Conservation (phyloP, 1,140 invertebrate species). For the Holcopasites calliopsidis region DNA sequence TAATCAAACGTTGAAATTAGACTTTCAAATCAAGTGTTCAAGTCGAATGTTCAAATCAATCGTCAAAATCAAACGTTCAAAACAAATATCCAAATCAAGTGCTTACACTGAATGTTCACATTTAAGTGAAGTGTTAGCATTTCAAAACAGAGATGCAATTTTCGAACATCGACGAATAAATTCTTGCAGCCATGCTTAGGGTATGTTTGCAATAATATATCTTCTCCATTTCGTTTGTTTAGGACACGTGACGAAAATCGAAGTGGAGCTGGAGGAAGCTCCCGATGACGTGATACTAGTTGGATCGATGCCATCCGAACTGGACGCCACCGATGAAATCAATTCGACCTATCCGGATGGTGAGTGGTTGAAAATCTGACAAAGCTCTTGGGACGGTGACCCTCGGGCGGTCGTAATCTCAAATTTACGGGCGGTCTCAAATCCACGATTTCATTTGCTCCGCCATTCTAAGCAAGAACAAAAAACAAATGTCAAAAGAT, state of each 20-base stretch:
- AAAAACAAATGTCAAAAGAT: background rate
- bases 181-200: background rate
- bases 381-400: background rate
- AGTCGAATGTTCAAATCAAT: too few relatives aligned
- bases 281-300: conserved; percentile 66
- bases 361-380: conserved; percentile 50
- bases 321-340: conserved; percentile 66
- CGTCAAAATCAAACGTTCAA: too few relatives aligned
- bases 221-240: background rate
- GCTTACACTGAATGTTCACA: too few relatives aligned
- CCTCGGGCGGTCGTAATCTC: background rate
- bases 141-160: too few relatives aligned
- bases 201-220: background rate
- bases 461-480: background rate
- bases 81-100: too few relatives aligned
- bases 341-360: conserved; percentile 73
- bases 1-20: too few relatives aligned
- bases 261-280: conserved; percentile 73
- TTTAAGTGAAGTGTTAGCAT: too few relatives aligned
- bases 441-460: background rate
- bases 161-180: background rate
- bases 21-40: too few relatives aligned
- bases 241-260: conserved; percentile 75
- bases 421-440: background rate
- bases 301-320: conserved; percentile 69